Evolutionary conservation across 2,888 invertebrate species (phyloP), one percentile per base, ranked within the genome.

Genomic region (Strigamia maritima): DNA sequence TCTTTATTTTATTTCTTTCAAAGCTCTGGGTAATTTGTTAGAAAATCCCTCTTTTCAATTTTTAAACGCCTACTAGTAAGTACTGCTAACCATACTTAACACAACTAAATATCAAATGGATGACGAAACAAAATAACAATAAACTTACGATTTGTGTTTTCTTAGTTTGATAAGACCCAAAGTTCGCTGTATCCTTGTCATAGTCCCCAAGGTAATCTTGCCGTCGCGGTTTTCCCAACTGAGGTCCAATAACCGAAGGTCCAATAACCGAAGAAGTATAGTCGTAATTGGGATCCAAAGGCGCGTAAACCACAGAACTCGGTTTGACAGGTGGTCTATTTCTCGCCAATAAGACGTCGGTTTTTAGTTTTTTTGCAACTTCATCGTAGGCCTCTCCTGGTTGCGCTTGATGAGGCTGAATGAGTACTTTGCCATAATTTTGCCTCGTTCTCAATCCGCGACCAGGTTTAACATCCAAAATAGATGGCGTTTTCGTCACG

Each of bases 311-410:
- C 12, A 65, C 28, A 28, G 65, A 65, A 65, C 65, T 65, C 10
- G 24, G 65, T 26, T 65, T 24, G 12, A 65, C 65, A 1, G 24
- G 65, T 7, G 65, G 65, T 16, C 65, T 10, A 65, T 12, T 65
- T 26, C 65, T 65, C 6, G 14, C 24, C 16, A 24, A 14, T 14
- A 65, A 14, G 4, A 28, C 28, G 4, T 65, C 75, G 1, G 75
- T 74, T 75, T 79, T 38, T 75, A 80, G 60, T 40, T 77, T 38
- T 19, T 79, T 75, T 54, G 80, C 78, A 8, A 80, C 77, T 60
- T 60, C 19, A 16, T 80, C 80, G 54, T 38, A 80, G 31, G 44
- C 35, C 38, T 19, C 49, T 40, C 77, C 77, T 1, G 28, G 49
- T 28, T 24, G 77, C n/a, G 75, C 75, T 75, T 22, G 75, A 38